Evolutionary conservation across 64 coral and sea anemone genomes (phyloP), one percentile per base, ranked within the genome.

Genomic region (Porites lutea): DNA sequence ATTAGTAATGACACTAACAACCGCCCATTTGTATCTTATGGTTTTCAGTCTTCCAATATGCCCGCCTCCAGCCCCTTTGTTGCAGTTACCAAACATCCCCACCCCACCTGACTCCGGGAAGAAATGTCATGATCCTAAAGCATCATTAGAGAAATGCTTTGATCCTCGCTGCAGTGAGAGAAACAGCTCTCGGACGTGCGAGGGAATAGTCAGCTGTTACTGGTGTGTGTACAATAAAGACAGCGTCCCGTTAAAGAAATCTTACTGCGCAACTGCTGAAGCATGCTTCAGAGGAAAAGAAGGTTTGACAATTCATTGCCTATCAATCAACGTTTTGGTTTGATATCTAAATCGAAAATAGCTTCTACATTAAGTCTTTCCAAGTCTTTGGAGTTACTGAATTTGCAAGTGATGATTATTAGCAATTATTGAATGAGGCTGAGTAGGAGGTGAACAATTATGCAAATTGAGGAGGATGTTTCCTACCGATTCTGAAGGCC

Each of bases 151-250:
- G 3, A 87, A 88, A 18, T 88, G 86, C 13, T 88, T 88, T 15
- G 51, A 74, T 88, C 68, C 86, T 47, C 72, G 37, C 68, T 88
- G 86, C 14, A 58, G 49, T n/a, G 15, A 22, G 20, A 88, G 18
- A 49, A 76, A 74, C 23, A 72, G 22, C 37, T 88, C 72, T 18
- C 52, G 59, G 23, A 48, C 22, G 8, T 88, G 86, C 21, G 52
- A 75, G 10, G 86, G 86, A 1, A 20, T 88, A 5, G 86, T 75
- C 8, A 67, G 70, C 7, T 88, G 86, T 23, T 60, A 63, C 15
- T 88, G 86, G 86, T 88, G 86, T 13, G 19, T 59, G 14, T n/a
- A 74, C 13, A 49, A 88, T 70, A 76, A 88, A 15, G 57, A 88
- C 21, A 15, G 75, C 59, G 44, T 74, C 4, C 69, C 69, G 10